These are phyloP conservation scores for Acanthurus leucopareius DNA, from an alignment of 2,797 vertebrate genomes.

Conservation along the genomic window DNA sequence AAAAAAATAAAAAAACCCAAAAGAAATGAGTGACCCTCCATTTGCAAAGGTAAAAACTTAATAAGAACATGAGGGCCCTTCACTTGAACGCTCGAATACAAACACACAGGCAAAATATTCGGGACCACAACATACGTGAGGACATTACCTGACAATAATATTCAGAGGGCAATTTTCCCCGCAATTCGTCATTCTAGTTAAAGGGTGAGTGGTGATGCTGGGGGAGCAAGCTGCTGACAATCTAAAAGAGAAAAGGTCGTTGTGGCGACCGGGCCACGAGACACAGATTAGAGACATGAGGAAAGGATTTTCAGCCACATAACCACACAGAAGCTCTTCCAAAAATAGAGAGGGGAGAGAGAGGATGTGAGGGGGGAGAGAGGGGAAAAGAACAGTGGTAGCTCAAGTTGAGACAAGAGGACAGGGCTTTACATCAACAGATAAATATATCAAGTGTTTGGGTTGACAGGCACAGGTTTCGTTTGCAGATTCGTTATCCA, in stretches of 20 bases:
- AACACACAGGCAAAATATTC: slow-evolving; percentile 59
- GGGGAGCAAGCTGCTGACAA: slow-evolving; percentile 83
- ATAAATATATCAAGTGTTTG: slow-evolving; percentile 72
- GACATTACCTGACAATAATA: slow-evolving; percentile 79
- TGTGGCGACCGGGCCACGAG: slow-evolving; percentile 65
- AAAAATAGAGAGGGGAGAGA: slow-evolving; percentile 29
- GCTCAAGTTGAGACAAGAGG: slow-evolving; percentile 63
- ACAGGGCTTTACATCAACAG: slow-evolving; percentile 89
- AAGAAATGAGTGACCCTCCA: slow-evolving; percentile 61
- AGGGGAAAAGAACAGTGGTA: slow-evolving; percentile 41
- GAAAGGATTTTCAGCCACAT: slow-evolving; percentile 38
- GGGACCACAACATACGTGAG: slow-evolving; percentile 50
- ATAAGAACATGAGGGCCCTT: slow-evolving; percentile 60
- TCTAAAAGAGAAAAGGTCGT: slow-evolving; percentile 71
- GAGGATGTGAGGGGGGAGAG: slow-evolving; percentile 1
- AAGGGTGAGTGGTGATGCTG: slow-evolving; percentile 76
- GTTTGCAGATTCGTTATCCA: slow-evolving; percentile 64
- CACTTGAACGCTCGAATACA: slow-evolving; percentile 44
- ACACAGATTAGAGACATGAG: slow-evolving; percentile 73
- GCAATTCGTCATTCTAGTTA: slow-evolving; percentile 77
- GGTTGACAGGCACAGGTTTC: slow-evolving; percentile 86
- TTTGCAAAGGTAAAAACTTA: slow-evolving; percentile 60
- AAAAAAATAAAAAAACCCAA: too few species aligned
- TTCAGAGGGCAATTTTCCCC: slow-evolving; percentile 64
- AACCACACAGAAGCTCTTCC: slow-evolving; percentile 32